Percentiles rank a stretch among this genome's conserved stretches.
Evolutionary conservation across 1,140 invertebrate genomes (phyloP).

Genomic region (Drusus annulatus): DNA sequence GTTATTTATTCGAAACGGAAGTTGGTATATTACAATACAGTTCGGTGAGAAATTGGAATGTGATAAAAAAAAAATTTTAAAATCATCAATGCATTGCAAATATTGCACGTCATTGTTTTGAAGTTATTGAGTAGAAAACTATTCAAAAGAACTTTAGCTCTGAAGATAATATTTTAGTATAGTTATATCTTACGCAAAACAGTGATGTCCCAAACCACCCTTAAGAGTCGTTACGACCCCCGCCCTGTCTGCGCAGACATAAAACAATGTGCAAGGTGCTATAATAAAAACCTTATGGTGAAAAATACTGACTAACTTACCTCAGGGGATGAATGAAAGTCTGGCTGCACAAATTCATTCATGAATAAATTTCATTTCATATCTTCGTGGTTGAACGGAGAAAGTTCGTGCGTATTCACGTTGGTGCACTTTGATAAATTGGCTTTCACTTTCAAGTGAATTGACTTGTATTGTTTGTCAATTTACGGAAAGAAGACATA

Average conservation of each 20-base stretch:
- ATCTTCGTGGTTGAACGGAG: not conserved
- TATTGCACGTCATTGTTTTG: too few species aligned
- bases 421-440: not conserved
- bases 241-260: constrained; percentile 30
- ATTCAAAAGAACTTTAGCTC: not conserved
- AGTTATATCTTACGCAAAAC: constrained; percentile 41
- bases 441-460: not conserved
- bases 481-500: too few species aligned
- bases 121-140: not conserved
- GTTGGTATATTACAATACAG: too few species aligned
- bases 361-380: constrained; percentile 42
- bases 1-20: too few species aligned
- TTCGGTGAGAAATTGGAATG: too few species aligned
- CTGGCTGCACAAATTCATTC: constrained; percentile 29
- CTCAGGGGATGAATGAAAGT: constrained; percentile 42
- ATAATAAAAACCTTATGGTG: constrained; percentile 53
- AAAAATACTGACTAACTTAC: constrained; percentile 51
- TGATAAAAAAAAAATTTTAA: too few species aligned
- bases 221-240: not conserved
- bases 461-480: too few species aligned
- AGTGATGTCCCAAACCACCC: constrained; percentile 32
- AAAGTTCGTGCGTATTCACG: not conserved
- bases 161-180: constrained; percentile 11
- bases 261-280: constrained; percentile 43
- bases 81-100: too few species aligned